A percentile compares a stretch with the other conserved stretches of the same genome.
Conservation (phyloP, 2,113 vertebrate species). For the Colistium nudipinnis region DNA sequence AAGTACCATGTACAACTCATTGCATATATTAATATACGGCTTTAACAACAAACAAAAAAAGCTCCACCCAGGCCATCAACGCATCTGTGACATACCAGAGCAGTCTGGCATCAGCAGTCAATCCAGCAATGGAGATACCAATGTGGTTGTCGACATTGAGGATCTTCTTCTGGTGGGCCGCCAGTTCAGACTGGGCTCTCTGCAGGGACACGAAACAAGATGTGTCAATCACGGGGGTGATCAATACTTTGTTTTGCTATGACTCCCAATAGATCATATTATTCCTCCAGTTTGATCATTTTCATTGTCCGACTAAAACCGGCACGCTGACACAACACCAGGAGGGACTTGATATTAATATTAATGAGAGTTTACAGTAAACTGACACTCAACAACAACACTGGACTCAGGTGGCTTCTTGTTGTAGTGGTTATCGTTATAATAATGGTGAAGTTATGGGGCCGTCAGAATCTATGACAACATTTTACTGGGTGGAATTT, state of each 20-base stretch:
- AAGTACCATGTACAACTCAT: neutral
- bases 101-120: conserved; percentile 95
- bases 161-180: conserved; percentile 99
- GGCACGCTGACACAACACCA: neutral
- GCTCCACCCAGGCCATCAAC: neutral
- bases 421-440: neutral
- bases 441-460: no score
- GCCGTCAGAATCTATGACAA: neutral
- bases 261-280: neutral
- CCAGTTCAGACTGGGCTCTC: conserved; percentile 98
- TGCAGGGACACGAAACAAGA: conserved; percentile 53
- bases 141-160: conserved; percentile 98
- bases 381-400: neutral
- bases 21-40: no score
- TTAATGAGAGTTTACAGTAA: conserved; percentile 1
- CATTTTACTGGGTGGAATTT: no score
- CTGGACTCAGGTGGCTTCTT: neutral
- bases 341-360: neutral
- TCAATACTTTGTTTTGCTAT: neutral
- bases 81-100: conserved; percentile 86
- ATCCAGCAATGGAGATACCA: conserved; percentile 97
- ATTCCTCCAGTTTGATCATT: neutral
- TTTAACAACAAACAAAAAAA: neutral
- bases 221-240: neutral
- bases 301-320: neutral